Evolutionary conservation across 2,113 vertebrate species (phyloP).

Genomic region (Scartelaos histophorus): DNA sequence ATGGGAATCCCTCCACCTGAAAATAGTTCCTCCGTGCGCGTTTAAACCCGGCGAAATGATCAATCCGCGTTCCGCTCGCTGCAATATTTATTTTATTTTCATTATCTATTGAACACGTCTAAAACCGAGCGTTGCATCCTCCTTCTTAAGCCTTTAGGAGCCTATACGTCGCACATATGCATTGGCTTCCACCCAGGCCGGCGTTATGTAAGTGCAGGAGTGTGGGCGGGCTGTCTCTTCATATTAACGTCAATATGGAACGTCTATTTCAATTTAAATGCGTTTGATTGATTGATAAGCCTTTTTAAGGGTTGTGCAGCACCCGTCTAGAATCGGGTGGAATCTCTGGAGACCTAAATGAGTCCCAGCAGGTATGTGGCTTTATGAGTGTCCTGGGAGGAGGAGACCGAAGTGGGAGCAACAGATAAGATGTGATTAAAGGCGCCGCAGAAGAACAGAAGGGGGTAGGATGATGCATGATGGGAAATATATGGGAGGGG

Average conservation of each 20-base stretch:
- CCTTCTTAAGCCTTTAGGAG: neutral
- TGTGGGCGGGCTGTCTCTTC: slow-evolving; percentile 2
- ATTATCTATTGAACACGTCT: neutral
- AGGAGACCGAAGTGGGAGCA: slow-evolving; percentile 14
- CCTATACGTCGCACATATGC: neutral
- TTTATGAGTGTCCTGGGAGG: slow-evolving; percentile 27
- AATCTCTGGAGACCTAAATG: slow-evolving; percentile 57
- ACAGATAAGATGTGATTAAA: slow-evolving; percentile 40
- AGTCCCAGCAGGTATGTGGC: slow-evolving; percentile 45
- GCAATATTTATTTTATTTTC: neutral
- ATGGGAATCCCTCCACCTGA: neutral
- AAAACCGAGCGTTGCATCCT: neutral
- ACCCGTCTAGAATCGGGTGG: slow-evolving; percentile 15
- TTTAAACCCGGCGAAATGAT: neutral
- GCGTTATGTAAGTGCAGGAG: neutral
- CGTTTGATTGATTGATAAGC: slow-evolving; percentile 5
- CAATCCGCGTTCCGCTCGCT: neutral
- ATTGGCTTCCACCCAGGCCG: neutral
- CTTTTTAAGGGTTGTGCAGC: neutral
- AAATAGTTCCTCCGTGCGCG: neutral
- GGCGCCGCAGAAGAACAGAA: slow-evolving; percentile 4
- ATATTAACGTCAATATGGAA: slow-evolving; percentile 1
- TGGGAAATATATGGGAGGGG: slow-evolving; percentile 26
- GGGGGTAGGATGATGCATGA: slow-evolving; percentile 6
- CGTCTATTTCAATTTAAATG: neutral